Base-by-base conservation (phyloP, 1,140 invertebrate genomes). In the Homalodisca vitripennis region DNA sequence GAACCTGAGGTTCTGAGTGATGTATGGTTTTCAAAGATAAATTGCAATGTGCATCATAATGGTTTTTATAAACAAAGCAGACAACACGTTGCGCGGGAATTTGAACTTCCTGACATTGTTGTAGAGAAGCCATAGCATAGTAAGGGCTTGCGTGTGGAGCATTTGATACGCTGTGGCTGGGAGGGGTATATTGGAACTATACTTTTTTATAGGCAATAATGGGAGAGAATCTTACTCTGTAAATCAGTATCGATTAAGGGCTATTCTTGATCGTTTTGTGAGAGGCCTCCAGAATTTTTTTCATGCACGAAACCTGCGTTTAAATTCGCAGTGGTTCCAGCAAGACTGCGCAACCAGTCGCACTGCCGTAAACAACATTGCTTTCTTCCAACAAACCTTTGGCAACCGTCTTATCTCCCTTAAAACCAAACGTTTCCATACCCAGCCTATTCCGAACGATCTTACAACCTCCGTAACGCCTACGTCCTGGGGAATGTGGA, bases 101-200 rank as follows among this genome's bases (percentile, higher is more conserved):
- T 57, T 57, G 53, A 57, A 57, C 53, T 6, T 57, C 53, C 53
- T 20, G 53, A 57, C 6, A 27, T 10, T 27, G 6, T 57, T 57
- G 26, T 57, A 57, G 53, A 57, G 53, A 57, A 20, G 6, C 53
- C 53, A 57, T 20, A 57, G 53, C 53, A 57, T 57, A 57, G 53
- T 57, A 57, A 57, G 26, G 6, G 53, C 20, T 6, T 57, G n/a
- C n/a, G n/a, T n/a, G n/a, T n/a, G n/a, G 6, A 57, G 6, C 53
- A 57, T 57, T 22, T 57, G 53, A 20, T 57, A 20, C 53, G 53
- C 6, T 57, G 20, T 57, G 53, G 6, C 53, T 10, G 53, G 53
- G 20, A 57, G 53, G 20, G 53, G 53, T 20, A 57, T 57, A 57
- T 10, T 57, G 6, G 53, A 20, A 10, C 53, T 20, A 6, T 57